These are phyloP conservation scores for Heterodera filipjevi DNA, from an alignment of 2,888 invertebrate species.

Conservation along the genomic window DNA sequence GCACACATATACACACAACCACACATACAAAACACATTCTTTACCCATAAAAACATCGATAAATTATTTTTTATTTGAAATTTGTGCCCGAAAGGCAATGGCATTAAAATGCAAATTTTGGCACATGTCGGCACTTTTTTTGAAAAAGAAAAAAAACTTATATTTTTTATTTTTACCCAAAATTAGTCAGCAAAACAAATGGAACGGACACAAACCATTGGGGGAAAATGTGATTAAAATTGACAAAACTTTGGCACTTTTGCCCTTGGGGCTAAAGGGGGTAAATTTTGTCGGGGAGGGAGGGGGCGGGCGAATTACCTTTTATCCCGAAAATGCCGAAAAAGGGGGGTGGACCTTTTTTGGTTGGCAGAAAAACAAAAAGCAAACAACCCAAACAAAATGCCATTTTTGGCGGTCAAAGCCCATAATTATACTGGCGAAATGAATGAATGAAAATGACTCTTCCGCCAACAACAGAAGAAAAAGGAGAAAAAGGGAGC, in stretches of 20 bases:
- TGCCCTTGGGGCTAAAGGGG: neutral
- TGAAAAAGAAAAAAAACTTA: neutral
- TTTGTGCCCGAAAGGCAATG: neutral
- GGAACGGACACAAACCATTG: no score
- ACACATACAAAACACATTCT: neutral
- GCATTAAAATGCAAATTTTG: conserved; percentile 5
- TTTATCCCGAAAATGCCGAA: neutral
- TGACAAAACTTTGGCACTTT: neutral
- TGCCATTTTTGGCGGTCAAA: neutral
- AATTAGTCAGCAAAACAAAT: neutral
- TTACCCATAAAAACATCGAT: neutral
- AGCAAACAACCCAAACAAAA: neutral
- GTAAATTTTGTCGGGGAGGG: neutral
- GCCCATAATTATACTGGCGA: neutral
- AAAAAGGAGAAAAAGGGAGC: no score
- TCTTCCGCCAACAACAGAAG: neutral
- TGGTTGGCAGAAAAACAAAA: neutral
- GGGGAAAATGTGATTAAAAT: no score
- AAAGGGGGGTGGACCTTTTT: neutral
- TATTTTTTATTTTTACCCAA: neutral
- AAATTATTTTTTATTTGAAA: neutral
- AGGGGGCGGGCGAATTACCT: no score
- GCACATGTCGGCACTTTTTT: neutral
- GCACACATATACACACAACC: neutral
- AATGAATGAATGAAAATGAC: neutral